These are phyloP conservation scores for Tigriopus californicus DNA, from an alignment of 2,888 invertebrate genomes.

Conservation along the genomic window DNA sequence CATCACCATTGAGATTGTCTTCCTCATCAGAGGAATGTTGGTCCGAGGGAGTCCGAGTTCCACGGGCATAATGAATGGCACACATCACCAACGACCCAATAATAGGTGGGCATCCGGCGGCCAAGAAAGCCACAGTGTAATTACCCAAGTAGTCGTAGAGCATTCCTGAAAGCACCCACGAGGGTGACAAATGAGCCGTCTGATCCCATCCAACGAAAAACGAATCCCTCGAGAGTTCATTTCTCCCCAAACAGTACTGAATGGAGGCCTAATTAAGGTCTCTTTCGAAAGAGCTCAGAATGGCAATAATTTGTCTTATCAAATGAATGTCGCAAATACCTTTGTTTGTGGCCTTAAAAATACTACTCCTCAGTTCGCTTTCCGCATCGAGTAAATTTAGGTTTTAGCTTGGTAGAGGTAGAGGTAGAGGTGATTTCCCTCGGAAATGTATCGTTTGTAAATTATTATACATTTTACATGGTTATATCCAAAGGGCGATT, in stretches of 20 bases:
- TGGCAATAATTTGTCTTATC: background rate
- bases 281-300: background rate
- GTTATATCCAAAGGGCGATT: no score
- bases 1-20: no score
- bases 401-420: no score
- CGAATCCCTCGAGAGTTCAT: background rate
- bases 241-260: background rate
- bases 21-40: no score
- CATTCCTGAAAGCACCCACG: conserved; percentile 23
- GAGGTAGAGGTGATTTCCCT: no score
- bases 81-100: conserved; percentile 54
- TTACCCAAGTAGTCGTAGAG: conserved; percentile 33
- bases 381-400: no score
- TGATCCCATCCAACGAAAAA: background rate
- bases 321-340: background rate
- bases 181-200: conserved; percentile 15
- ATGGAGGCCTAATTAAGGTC: background rate
- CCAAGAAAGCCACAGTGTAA: conserved; percentile 54
- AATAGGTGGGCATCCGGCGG: conserved; percentile 68
- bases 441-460: no score
- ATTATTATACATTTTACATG: no score
- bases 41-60: background rate
- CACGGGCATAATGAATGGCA: conserved; percentile 35
- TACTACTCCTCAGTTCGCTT: no score
- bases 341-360: no score